Percentiles rank a stretch among this genome's conserved stretches.
phyloP scores from a whole-genome alignment of 1,140 invertebrate genomes.

The Drosophila ficusphila region DNA sequence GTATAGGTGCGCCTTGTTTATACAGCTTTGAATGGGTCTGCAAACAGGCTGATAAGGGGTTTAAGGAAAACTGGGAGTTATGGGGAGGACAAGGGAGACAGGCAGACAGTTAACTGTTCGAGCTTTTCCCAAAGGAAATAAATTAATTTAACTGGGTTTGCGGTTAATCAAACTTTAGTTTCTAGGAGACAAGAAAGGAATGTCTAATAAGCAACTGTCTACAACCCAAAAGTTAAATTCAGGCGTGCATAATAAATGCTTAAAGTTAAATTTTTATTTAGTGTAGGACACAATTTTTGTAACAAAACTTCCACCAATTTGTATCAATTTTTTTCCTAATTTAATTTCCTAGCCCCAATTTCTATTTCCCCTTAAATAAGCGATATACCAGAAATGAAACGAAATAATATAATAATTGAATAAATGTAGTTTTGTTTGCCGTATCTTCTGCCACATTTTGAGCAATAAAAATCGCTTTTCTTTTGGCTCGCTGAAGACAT shows the following conservation, averaged over 20 bases:
- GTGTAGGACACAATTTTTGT: no score
- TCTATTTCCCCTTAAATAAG: neutral
- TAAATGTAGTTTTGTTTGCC: conserved; percentile 1
- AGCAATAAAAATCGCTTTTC: conserved; percentile 28
- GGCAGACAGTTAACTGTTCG: neutral
- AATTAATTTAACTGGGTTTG: conserved; percentile 22
- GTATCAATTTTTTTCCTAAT: neutral
- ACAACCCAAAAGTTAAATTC: conserved; percentile 2
- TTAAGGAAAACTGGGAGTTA: neutral
- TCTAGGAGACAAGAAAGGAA: conserved; percentile 10
- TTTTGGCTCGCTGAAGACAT: conserved; percentile 16
- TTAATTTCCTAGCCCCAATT: neutral
- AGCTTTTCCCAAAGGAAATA: conserved; percentile 19
- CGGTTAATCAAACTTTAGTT: conserved; percentile 38
- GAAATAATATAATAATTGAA: conserved; percentile 27
- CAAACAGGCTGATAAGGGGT: conserved; percentile 29
- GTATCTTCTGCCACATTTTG: neutral
- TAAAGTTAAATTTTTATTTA: no score
- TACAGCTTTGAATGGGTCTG: conserved; percentile 23
- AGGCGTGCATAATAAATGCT: conserved; percentile 1
- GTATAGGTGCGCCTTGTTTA: conserved; percentile 17
- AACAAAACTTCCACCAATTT: no score
- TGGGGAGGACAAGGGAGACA: neutral
- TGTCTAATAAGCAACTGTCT: conserved; percentile 14
- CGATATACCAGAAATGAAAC: neutral